Evolutionary conservation across 1,140 invertebrate species (phyloP), one percentile per base, ranked within the genome.

Genomic region (Zaprionus gabonicus): DNA sequence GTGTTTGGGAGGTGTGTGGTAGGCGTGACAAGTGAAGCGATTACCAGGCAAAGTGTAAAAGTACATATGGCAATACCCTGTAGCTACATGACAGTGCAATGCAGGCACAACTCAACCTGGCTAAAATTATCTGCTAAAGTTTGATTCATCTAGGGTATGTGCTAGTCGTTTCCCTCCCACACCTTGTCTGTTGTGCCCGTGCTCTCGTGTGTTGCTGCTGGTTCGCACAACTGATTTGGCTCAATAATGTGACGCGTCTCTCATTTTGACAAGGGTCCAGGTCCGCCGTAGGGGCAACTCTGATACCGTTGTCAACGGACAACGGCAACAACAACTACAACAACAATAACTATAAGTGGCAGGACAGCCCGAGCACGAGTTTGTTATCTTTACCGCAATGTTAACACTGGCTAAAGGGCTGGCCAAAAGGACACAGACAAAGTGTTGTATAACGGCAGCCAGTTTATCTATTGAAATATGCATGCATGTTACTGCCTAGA

Each of bases 191-290:
- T 46, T 38, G 27, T 17, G 27, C 20, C 5, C 17, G 10, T 36
- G 31, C 41, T 70, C n/a, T 70, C 53, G 23, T 20, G 36, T 62
- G 34, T 62, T 60, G 58, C 28, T 60, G 15, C 38, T 49, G 23
- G 34, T 27, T 51, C 44, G 59, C 23, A 49, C 49, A 63, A 69
- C 72, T 70, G 72, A 75, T 71, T 76, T 71, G 36, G 60, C 55
- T 66, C 69, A 66, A 76, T 71, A 76, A 71, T 71, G 73, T 44
- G 68, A 76, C 60, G 69, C 68, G 68, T 71, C 68, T 58, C 68
- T 65, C 60, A 46, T 17, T 53, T 76, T 76, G 73, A 76, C 41
- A 53, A 71, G 73, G 73, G 73, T 76, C 68, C 20, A 51, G 17
- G 4, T 57, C 28, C 3, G 44, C 56, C 51, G 15, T 41, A 51